phyloP scores from a whole-genome alignment of 2,113 vertebrate genomes.

The Tetrao urogallus region DNA sequence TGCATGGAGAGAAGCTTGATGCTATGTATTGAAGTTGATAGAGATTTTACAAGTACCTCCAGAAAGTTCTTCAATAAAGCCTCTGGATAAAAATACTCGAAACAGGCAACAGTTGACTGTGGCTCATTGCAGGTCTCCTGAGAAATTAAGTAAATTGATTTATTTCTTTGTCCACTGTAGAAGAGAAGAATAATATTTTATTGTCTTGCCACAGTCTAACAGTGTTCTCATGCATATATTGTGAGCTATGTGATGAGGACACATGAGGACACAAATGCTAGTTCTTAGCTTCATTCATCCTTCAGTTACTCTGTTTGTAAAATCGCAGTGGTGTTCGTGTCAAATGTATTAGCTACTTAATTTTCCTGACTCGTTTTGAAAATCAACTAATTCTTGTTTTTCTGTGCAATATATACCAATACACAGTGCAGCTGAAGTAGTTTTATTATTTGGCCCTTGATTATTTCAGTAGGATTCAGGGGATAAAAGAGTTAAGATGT shows the following conservation, averaged over 20 bases:
- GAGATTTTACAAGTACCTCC: not conserved
- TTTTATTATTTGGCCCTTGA: not conserved
- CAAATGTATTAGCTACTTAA: not conserved
- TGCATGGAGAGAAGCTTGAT: not conserved
- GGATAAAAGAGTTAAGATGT: not conserved
- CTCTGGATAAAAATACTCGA: not conserved
- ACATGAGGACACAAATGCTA: not conserved
- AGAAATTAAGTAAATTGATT: not conserved
- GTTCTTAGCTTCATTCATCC: not conserved
- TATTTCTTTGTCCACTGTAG: not conserved
- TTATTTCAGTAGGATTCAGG: not conserved
- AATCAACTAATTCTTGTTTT: not conserved
- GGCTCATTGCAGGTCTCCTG: not conserved
- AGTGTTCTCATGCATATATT: no score
- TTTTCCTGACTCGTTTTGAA: not conserved
- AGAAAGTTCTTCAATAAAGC: not conserved
- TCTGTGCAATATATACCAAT: not conserved
- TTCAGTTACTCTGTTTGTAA: not conserved
- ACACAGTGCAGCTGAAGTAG: not conserved
- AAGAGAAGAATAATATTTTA: not conserved
- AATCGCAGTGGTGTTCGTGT: not conserved
- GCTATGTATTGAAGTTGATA: not conserved
- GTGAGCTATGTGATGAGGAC: not conserved
- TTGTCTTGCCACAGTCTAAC: not conserved
- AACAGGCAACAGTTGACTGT: not conserved